Conservation (phyloP, 2,113 vertebrate species). For the Clinocottus analis region DNA sequence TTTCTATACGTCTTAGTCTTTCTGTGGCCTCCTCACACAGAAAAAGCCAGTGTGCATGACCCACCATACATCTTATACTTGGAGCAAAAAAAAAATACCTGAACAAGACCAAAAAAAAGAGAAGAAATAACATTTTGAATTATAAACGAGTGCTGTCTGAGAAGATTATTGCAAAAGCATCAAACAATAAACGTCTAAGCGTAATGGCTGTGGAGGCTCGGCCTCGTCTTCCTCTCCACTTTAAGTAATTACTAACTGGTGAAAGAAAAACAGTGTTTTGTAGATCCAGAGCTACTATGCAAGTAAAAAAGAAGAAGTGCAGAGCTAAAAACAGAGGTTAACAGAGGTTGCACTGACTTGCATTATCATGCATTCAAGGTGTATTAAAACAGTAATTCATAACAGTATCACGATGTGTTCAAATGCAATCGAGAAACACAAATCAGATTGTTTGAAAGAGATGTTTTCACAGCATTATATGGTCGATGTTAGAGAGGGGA, state of each 20-base stretch:
- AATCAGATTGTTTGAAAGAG: not conserved
- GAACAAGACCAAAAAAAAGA: not conserved
- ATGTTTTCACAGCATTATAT: not conserved
- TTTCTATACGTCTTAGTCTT: not conserved
- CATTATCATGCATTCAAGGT: not conserved
- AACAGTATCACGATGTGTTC: not conserved
- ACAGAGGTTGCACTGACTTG: not conserved
- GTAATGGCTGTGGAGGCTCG: not conserved
- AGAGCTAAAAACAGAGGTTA: not conserved
- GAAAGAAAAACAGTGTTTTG: not conserved
- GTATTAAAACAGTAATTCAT: not conserved
- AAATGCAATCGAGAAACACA: not conserved
- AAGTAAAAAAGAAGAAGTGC: not conserved
- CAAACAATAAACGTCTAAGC: not conserved
- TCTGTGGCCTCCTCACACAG: not conserved
- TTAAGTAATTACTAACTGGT: not conserved
- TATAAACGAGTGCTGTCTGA: not conserved
- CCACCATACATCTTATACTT: not conserved
- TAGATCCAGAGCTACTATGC: not conserved
- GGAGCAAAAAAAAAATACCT: not conserved
- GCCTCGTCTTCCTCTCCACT: not conserved
- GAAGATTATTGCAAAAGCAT: not conserved
- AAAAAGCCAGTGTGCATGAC: no score
- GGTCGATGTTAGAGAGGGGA: not conserved
- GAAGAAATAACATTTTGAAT: not conserved